Base-by-base conservation (phyloP, 2,888 invertebrate species). In the Alloplasta piceator region DNA sequence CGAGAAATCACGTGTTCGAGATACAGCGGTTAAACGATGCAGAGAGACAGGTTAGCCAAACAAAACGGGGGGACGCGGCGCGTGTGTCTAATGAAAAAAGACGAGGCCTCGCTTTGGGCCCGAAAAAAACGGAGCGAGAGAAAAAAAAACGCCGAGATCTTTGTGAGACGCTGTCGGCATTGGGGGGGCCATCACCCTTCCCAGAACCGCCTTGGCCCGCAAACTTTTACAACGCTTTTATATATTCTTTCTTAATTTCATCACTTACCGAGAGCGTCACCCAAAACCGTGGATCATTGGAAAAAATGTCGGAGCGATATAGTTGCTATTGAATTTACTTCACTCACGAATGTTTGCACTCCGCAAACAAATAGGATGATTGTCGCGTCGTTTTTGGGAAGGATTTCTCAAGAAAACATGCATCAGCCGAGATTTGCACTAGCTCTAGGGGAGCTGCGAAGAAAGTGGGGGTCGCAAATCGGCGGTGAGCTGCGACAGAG, bases 371-470 rank as follows among this genome's bases (percentile, higher is more conserved):
- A 82, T 82, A 78, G 60, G 80, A 81, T 83, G 85, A 86, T 83
- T 87, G 86, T 87, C 89, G 88, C 89, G 89, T 89, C 87, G 86
- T 86, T 89, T 88, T 87, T 85, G 85, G 88, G 84, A 89, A 89
- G 89, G 89, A 88, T 89, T 89, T 89, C 90, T 89, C 89, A 91
- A 90, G 90, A 91, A 91, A 91, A 90, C 91, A 91, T 90, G 90
- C 91, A 88, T 89, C 89, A 88, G 90, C 88, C 88, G 91, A 91
- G 91, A 91, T 91, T 91, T 91, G 89, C 90, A 90, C 91, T 91
- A 88, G 88, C 89, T 90, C 89, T 90, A 90, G 90, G 89, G 89
- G 90, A 90, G 89, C 79, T 60, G 41, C 16, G 70, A 39, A 50
- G 46, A 48, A 66, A 67, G 78, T 74, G 74, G 78, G 78, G 75